Evolutionary conservation across 2,797 vertebrate genomes (phyloP).

Genomic region (Lepus oiostolus): DNA sequence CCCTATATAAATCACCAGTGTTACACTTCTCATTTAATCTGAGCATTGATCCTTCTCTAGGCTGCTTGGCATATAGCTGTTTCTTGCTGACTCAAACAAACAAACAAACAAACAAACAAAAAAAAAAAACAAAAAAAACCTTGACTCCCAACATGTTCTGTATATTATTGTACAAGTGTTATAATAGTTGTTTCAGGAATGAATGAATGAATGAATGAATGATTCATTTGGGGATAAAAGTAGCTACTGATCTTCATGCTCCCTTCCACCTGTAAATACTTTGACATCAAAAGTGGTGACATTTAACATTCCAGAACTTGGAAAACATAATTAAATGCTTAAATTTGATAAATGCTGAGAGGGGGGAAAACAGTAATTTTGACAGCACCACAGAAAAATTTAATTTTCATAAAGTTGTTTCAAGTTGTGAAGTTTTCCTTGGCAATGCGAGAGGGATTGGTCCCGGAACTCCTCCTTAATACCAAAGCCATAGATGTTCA

Average conservation of each 20-base stretch:
- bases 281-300: neutral
- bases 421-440: neutral
- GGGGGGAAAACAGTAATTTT: neutral
- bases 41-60: neutral
- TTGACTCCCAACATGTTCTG: neutral
- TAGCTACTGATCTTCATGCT: neutral
- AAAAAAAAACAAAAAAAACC: too few relatives aligned
- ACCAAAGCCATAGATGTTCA: too few relatives aligned
- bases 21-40: neutral
- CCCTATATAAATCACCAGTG: neutral
- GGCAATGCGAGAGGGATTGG: too few relatives aligned
- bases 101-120: neutral
- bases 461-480: too few relatives aligned
- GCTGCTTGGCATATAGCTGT: neutral
- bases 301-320: neutral
- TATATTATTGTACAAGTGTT: neutral
- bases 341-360: neutral
- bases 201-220: neutral
- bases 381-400: neutral
- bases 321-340: constrained; percentile 4
- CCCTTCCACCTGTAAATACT: neutral
- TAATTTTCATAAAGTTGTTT: neutral
- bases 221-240: too few relatives aligned
- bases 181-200: neutral
- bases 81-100: neutral